Base-by-base conservation (phyloP, 2,888 invertebrate species). In the Penaeus monodon region DNA sequence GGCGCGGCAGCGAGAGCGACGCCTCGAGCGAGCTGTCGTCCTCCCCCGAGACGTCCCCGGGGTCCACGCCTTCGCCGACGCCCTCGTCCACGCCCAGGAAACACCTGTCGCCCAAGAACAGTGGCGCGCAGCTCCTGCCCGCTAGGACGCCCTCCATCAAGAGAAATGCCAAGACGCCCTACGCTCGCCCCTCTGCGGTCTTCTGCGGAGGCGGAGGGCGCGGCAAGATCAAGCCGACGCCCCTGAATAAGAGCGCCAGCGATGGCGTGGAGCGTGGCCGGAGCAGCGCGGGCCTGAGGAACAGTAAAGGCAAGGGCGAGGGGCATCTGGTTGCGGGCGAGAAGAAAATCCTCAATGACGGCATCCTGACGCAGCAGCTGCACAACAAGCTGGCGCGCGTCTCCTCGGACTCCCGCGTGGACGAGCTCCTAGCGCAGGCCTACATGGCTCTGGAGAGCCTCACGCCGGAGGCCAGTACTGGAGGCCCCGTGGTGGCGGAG, bases 171-270 rank as follows among this genome's bases (percentile, higher is more conserved):
- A 77, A 76, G 68, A 33, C 84, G 14, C 85, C 87, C 24, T 49
- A 68, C 68, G 80, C 83, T 14, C 78, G 88, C 57, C 86, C 86
- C 44, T 89, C 89, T 49, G 89, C 89, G 29, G 88, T 84, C 57
- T 89, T 89, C 74, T 88, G 88, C 66, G 81, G 84, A 24, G 81
- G 81, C 44, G 64, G 64, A 14, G 70, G 68, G 17, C 83, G 84
- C 24, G 83, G 77, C 64, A 66, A 81, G 33, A 63, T 80, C 44
- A 88, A 83, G 68, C 89, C 89, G n/a, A 65, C 81, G 33, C 89
- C 89, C n/a, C 81, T 88, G n/a, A 89, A 89, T 68, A 89, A 89
- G 86, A 89, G 89, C 66, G 89, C 89, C 84, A 89, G 89, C 65
- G 89, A 89, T 44, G 89, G 89, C 68, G 86, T 86, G 57, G 88